Conservation (phyloP, 92 coral and sea anemone genomes). For the Epizoanthus scotinus region DNA sequence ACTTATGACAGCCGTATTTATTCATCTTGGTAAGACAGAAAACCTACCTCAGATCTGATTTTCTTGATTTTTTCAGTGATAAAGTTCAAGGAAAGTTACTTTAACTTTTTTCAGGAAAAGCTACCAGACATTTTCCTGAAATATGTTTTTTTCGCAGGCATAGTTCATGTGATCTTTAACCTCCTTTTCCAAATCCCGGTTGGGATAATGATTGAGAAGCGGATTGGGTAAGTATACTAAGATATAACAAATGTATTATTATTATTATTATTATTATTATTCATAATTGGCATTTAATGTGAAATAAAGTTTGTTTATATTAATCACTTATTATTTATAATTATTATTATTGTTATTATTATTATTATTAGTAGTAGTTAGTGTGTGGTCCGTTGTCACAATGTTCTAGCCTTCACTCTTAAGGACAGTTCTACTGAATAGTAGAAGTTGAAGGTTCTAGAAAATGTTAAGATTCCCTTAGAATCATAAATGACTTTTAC, state of each 20-base stretch:
- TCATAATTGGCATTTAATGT: too few species aligned
- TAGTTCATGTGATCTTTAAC: conserved; percentile 66
- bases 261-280: too few species aligned
- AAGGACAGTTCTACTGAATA: not conserved
- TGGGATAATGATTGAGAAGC: conserved; percentile 75
- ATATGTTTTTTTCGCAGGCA: conserved; percentile 50
- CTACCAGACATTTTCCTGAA: not conserved
- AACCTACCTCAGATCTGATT: not conserved
- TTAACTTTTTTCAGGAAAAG: too few species aligned
- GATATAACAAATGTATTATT: too few species aligned
- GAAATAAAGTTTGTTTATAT: too few species aligned
- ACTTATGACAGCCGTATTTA: conserved; percentile 70
- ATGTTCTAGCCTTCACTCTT: not conserved
- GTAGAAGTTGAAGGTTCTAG: not conserved
- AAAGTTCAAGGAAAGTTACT: too few species aligned
- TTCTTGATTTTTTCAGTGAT: too few species aligned
- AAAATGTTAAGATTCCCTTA: too few species aligned
- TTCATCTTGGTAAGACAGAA: conserved; percentile 77
- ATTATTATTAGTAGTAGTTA: too few species aligned
- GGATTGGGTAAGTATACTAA: conserved; percentile 73
- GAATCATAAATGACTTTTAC: not conserved
- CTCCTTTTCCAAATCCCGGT: conserved; percentile 74
- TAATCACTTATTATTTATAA: too few species aligned
- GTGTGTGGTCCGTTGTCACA: not conserved
- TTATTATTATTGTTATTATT: too few species aligned